These are phyloP conservation scores for Meles meles DNA, from an alignment of 2,113 vertebrate genomes.

Conservation along the genomic window DNA sequence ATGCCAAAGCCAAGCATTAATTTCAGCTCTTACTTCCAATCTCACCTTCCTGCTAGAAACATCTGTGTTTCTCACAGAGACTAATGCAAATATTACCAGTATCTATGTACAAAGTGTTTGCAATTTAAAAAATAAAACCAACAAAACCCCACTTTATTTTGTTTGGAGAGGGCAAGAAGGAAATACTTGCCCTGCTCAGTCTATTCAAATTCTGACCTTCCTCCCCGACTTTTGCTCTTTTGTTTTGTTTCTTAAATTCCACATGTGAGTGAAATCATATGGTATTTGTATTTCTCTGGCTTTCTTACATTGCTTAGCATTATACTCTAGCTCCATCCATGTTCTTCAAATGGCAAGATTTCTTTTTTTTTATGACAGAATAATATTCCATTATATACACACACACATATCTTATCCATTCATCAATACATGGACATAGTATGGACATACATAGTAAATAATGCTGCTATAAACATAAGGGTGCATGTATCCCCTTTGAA, in stretches of 20 bases:
- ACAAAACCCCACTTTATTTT: not conserved
- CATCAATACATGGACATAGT: not conserved
- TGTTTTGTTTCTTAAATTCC: not conserved
- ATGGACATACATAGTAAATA: too few relatives aligned
- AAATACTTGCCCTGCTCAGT: not conserved
- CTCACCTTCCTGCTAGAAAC: not conserved
- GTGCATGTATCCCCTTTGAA: not conserved
- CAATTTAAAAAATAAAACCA: not conserved
- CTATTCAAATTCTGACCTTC: not conserved
- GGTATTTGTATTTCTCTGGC: not conserved
- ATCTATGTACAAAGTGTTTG: not conserved
- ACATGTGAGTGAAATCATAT: not conserved
- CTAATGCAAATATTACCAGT: not conserved
- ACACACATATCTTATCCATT: not conserved
- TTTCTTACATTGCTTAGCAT: not conserved
- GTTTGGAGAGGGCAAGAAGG: not conserved
- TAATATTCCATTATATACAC: not conserved
- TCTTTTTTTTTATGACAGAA: not conserved
- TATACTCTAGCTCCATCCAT: not conserved
- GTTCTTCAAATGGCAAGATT: not conserved
- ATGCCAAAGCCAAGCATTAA: not conserved
- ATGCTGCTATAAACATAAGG: not conserved
- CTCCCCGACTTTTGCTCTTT: not conserved
- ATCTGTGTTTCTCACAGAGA: not conserved
- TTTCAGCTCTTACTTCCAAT: not conserved